These are phyloP conservation scores for Phoenicopterus ruber DNA, from an alignment of 2,113 vertebrate genomes.

Conservation along the genomic window DNA sequence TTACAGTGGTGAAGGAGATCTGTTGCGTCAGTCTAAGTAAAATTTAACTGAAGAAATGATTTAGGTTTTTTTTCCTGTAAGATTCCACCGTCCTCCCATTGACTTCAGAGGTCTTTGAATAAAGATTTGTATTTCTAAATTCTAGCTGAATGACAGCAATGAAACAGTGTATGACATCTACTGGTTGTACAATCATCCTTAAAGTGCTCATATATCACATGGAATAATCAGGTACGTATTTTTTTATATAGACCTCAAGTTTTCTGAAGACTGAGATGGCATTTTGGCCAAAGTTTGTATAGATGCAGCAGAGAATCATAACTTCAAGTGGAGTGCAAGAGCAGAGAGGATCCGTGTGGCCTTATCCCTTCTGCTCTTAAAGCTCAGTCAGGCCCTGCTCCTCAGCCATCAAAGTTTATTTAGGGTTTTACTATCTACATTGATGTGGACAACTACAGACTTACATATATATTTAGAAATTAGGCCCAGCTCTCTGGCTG, in stretches of 20 bases:
- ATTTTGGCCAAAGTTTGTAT: background rate
- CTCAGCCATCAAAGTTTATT: background rate
- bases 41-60: conserved; percentile 9
- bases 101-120: background rate
- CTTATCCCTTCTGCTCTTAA: background rate
- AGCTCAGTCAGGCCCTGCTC: background rate
- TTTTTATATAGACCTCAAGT: background rate
- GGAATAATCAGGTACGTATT: background rate
- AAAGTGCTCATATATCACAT: background rate
- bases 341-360: background rate
- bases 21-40: background rate
- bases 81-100: background rate
- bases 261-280: background rate
- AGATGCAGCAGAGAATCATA: background rate
- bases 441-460: background rate
- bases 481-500: background rate
- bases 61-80: background rate
- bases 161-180: background rate
- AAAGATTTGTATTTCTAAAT: background rate
- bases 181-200: background rate
- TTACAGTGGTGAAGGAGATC: background rate
- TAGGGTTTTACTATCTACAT: background rate
- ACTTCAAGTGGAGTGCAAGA: background rate
- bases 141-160: background rate
- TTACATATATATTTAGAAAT: background rate